Evolutionary conservation across 2,797 vertebrate species (phyloP).

Genomic region (Meriones psammophilus): DNA sequence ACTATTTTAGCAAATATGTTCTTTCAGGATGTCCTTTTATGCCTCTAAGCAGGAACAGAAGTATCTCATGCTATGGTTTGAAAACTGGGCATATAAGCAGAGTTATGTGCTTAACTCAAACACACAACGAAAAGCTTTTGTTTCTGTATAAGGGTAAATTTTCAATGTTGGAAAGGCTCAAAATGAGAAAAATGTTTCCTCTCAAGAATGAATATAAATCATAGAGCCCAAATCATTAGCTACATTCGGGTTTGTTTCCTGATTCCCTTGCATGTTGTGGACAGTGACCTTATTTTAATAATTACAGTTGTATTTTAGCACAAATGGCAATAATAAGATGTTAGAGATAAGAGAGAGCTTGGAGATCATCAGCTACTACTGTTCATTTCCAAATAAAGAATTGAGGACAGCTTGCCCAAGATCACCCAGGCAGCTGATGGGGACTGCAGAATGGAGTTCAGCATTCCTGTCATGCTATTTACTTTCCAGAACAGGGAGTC

Average conservation of each 20-base stretch:
- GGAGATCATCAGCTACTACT: neutral
- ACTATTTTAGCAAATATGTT: conserved; percentile 53
- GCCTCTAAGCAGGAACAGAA: neutral
- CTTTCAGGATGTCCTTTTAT: conserved; percentile 35
- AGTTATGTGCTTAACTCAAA: neutral
- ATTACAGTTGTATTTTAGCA: conserved; percentile 8
- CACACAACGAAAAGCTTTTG: conserved; percentile 34
- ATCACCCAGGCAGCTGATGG: neutral
- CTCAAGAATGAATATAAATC: neutral
- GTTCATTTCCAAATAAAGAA: neutral
- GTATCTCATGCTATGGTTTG: conserved; percentile 1
- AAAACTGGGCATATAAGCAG: neutral
- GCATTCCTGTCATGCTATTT: neutral
- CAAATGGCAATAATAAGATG: neutral
- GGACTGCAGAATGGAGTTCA: neutral
- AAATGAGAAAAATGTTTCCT: neutral
- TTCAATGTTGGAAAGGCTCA: conserved; percentile 24
- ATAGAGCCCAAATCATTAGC: conserved; percentile 7
- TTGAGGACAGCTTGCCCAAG: neutral
- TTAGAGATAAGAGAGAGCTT: neutral
- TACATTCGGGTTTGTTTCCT: conserved; percentile 22
- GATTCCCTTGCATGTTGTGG: conserved; percentile 3
- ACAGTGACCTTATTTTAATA: conserved; percentile 38
- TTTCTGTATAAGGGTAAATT: neutral
- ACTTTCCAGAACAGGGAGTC: neutral